phyloP scores from a whole-genome alignment of 2,888 invertebrate genomes.

The Ophion costatus region DNA sequence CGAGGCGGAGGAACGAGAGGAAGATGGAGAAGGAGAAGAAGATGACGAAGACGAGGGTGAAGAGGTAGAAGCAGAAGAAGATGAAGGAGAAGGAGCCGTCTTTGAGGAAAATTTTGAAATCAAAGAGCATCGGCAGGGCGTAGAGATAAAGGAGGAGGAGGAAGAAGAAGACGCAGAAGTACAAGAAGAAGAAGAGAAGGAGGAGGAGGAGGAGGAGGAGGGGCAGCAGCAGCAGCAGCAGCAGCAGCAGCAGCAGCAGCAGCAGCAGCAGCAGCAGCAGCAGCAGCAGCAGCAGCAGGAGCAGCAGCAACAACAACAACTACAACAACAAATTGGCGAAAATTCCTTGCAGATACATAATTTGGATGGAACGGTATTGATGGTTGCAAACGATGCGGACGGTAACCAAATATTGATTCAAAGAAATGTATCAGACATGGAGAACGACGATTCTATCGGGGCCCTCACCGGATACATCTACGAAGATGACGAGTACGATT shows the following conservation, averaged over 20 bases:
- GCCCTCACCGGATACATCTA: constrained; percentile 77
- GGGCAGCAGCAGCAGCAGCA: constrained; percentile 62
- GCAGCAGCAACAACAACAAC: constrained; percentile 70
- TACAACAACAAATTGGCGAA: constrained; percentile 70
- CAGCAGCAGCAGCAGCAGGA: constrained; percentile 63
- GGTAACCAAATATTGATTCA: constrained; percentile 82
- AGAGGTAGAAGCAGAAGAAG: constrained; percentile 49
- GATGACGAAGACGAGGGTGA: constrained; percentile 60
- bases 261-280: constrained; percentile 69
- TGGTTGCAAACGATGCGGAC: constrained; percentile 80
- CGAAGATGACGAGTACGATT: constrained; percentile 76
- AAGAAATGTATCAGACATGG: constrained; percentile 75
- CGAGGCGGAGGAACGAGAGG: constrained; percentile 59
- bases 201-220: constrained; percentile 57
- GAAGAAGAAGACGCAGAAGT: constrained; percentile 39
- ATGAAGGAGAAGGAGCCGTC: constrained; percentile 63
- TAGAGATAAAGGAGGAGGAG: constrained; percentile 51
- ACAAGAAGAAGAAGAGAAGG: constrained; percentile 44
- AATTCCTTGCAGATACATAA: constrained; percentile 75
- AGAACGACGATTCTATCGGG: constrained; percentile 77
- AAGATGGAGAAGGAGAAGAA: constrained; percentile 65
- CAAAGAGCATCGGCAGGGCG: constrained; percentile 55
- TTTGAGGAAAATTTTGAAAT: constrained; percentile 49
- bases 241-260: constrained; percentile 66
- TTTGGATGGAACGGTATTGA: constrained; percentile 81